Evolutionary conservation across 2,797 vertebrate species (phyloP).

Genomic region (Sitta carolinensis): DNA sequence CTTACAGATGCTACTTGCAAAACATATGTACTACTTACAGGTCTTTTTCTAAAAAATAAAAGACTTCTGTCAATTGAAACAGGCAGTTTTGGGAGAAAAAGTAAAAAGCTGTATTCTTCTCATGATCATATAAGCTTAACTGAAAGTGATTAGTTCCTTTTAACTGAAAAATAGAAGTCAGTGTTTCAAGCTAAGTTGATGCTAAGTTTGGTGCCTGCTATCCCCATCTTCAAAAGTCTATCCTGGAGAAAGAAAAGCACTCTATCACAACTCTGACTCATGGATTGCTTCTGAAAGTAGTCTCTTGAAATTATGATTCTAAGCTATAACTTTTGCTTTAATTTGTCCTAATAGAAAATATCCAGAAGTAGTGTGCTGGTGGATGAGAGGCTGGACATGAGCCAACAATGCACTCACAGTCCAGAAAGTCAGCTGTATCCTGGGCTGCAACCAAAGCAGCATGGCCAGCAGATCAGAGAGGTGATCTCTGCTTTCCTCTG

Average conservation of each 20-base stretch:
- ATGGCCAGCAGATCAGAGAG: background rate
- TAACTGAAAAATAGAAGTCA: background rate
- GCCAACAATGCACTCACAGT: background rate
- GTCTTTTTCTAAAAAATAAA: background rate
- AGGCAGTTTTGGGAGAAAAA: background rate
- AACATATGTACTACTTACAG: background rate
- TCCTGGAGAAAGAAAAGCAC: background rate
- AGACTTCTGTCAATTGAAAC: background rate
- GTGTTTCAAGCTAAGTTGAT: background rate
- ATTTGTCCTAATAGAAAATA: background rate
- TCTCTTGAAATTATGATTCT: background rate
- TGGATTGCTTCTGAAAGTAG: background rate
- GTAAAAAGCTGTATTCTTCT: background rate
- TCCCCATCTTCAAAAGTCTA: background rate
- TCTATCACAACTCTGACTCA: background rate
- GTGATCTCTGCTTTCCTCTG: background rate
- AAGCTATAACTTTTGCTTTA: background rate
- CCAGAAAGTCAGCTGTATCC: fast-evolving
- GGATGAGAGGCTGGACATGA: background rate
- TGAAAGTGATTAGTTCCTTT: background rate
- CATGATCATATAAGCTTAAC: background rate
- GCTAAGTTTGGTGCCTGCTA: background rate
- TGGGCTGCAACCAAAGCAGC: background rate
- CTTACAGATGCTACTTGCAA: background rate
- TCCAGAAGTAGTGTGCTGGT: background rate